These are phyloP conservation scores for Chloroceryle amazona DNA, from an alignment of 2,797 vertebrate species.

Conservation along the genomic window DNA sequence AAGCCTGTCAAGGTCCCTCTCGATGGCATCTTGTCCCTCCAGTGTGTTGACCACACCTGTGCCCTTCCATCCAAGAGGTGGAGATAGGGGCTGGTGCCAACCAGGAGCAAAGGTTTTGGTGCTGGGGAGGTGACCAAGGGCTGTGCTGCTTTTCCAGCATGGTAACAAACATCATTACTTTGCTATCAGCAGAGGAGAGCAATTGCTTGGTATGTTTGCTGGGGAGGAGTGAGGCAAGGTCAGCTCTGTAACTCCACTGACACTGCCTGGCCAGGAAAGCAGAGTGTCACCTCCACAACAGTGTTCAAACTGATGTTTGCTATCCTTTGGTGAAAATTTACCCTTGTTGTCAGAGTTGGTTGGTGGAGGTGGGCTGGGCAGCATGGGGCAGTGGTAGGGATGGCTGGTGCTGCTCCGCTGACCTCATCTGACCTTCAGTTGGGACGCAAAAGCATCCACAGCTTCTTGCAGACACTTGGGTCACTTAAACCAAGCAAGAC, in stretches of 20 bases:
- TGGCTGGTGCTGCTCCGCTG: fast-evolving
- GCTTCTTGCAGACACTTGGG: fast-evolving
- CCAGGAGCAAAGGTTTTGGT: background rate
- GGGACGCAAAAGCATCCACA: background rate
- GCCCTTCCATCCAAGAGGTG: background rate
- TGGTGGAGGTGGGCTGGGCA: background rate
- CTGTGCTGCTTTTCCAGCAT: background rate
- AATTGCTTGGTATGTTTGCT: background rate
- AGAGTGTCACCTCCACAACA: fast-evolving
- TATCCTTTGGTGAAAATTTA: background rate
- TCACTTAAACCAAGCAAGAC: background rate
- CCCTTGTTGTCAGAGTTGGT: background rate
- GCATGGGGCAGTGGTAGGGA: background rate
- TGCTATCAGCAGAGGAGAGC: background rate
- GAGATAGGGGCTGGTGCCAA: background rate
- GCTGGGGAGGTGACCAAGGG: background rate
- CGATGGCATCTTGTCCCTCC: background rate
- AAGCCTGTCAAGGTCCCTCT: background rate
- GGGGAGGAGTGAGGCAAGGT: background rate
- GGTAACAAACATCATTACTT: background rate
- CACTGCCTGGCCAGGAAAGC: background rate
- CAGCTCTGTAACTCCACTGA: background rate
- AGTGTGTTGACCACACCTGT: background rate
- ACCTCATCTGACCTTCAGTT: fast-evolving
- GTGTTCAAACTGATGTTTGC: background rate